phyloP scores from a whole-genome alignment of 2,113 vertebrate genomes.

The Chloropsis cyanopogon region DNA sequence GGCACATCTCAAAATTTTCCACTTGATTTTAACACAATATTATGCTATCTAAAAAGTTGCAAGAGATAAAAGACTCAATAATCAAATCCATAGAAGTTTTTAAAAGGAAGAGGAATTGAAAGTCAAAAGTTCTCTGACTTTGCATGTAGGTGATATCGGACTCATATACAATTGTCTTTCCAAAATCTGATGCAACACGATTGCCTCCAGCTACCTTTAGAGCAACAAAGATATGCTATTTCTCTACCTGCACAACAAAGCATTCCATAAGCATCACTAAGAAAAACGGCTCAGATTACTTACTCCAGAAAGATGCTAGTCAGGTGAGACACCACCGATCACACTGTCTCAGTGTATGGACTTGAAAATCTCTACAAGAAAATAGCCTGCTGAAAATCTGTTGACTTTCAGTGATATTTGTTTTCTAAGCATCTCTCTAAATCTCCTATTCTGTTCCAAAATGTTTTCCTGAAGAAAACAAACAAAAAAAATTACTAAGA shows the following conservation, averaged over 20 bases:
- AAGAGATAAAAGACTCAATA: background rate
- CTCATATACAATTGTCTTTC: background rate
- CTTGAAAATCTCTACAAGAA: background rate
- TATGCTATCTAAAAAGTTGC: background rate
- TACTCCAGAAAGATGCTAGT: background rate
- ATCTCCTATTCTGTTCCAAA: background rate
- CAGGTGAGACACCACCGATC: background rate
- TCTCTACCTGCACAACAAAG: background rate
- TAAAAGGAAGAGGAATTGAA: background rate
- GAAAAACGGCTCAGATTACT: background rate
- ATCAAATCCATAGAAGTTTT: background rate
- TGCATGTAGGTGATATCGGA: background rate
- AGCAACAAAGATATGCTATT: background rate
- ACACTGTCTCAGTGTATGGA: background rate
- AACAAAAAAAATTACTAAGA: background rate
- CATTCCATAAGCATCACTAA: background rate
- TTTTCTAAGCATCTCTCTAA: background rate
- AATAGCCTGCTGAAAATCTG: background rate
- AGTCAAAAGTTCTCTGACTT: background rate
- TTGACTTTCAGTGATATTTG: background rate
- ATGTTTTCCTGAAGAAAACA: background rate
- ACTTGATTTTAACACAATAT: background rate
- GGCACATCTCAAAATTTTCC: background rate
- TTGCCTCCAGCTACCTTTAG: background rate
- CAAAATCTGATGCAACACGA: background rate